Base-by-base conservation (phyloP, 2,888 invertebrate species). In the Noctua fimbriata region DNA sequence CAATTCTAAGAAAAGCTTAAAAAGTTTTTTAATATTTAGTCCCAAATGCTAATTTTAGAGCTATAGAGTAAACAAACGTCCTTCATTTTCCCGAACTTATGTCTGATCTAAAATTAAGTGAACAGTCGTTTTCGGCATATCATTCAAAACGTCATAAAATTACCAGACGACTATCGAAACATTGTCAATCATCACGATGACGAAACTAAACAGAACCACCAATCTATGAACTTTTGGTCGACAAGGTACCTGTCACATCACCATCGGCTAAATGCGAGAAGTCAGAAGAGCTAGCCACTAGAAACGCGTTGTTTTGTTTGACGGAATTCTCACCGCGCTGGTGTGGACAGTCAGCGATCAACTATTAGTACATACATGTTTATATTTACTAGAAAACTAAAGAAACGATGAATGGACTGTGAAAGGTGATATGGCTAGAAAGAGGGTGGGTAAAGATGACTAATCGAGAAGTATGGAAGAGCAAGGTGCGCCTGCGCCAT, bases 111-210 rank as follows among this genome's bases (percentile, higher is more conserved):
- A 24, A 73, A 44, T 9, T 74, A 12, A 44, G n/a, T 47, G 4
- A 74, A 3, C 6, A 10, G 12, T 1, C 1, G 24, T 49, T 79
- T 81, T 55, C 28, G 24, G 10, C 9, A 10, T 28, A 7, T 81
- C 79, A 79, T 24, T 24, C 4, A 47, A 32, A 16, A 21, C 16
- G 55, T 81, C 47, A 74, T 21, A 28, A 4, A 81, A 36, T 2
- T 12, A 55, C 18, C n/a, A 9, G 21, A 21, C 28, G 44, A 55
- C 24, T 18, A 32, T 16, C 28, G 14, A 24, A 66, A 24, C 21
- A 47, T 41, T 6, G 18, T 7, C 24, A 55, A 47, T 36, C 18
- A 81, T 32, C 36, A 63, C 4, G 36, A 41, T 36, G 77, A 80
- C 80, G 21, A 36, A 24, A 21, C 7, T 52, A 49, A 47, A 32